Evolutionary conservation across 2,113 vertebrate species (phyloP).

Genomic region (Coreoperca whiteheadi): DNA sequence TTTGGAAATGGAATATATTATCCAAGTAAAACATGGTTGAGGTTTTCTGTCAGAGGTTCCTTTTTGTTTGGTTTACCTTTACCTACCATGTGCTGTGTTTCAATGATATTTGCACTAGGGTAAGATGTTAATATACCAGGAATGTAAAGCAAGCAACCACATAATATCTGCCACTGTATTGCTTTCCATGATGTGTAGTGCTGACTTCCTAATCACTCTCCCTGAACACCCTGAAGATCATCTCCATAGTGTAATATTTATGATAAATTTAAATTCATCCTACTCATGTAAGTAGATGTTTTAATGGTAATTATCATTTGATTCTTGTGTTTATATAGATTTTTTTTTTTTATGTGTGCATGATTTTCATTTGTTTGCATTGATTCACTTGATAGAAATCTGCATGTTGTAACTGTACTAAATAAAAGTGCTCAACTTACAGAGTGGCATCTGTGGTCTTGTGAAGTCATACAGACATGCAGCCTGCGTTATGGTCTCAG

Average conservation of each 20-base stretch:
- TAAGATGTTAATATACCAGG: slow-evolving; percentile 75
- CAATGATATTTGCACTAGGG: slow-evolving; percentile 75
- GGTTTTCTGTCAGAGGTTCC: slow-evolving; percentile 56
- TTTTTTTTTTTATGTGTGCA: slow-evolving; percentile 75
- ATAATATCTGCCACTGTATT: slow-evolving; percentile 58
- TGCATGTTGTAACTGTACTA: slow-evolving; percentile 84
- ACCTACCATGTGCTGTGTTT: slow-evolving; percentile 72
- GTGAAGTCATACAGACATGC: neutral
- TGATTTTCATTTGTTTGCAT: slow-evolving; percentile 79
- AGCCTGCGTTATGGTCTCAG: neutral
- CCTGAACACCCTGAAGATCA: slow-evolving; percentile 48
- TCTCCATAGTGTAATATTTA: slow-evolving; percentile 79
- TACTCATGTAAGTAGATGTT: slow-evolving; percentile 76
- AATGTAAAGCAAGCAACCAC: slow-evolving; percentile 67
- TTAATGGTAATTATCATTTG: slow-evolving; percentile 68
- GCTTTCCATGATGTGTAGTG: slow-evolving; percentile 66
- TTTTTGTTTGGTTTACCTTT: slow-evolving; percentile 36
- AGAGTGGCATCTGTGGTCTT: slow-evolving; percentile 3
- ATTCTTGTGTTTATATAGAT: slow-evolving; percentile 70
- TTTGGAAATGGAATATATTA: slow-evolving; percentile 58
- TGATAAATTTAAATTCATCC: slow-evolving; percentile 65
- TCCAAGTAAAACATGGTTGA: slow-evolving; percentile 59
- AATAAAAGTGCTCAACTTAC: slow-evolving; percentile 84
- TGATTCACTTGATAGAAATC: slow-evolving; percentile 72
- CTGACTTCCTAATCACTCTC: slow-evolving; percentile 41